These are phyloP conservation scores for Lepilemur septentrionalis DNA, from an alignment of 2,797 vertebrate species.

Conservation along the genomic window DNA sequence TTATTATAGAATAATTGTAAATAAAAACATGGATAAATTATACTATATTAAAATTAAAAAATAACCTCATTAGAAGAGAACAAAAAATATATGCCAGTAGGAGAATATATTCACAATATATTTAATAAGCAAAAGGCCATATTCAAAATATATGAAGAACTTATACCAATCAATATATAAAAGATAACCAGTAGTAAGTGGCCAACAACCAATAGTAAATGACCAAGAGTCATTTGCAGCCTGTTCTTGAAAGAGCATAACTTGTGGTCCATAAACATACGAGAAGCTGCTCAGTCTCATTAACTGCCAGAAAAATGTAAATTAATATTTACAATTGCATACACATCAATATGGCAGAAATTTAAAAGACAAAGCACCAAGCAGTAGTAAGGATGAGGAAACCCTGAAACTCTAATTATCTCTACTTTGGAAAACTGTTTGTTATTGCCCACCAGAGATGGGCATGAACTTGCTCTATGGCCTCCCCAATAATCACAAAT, in stretches of 20 bases:
- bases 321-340: neutral
- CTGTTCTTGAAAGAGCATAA: neutral
- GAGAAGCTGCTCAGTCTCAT: neutral
- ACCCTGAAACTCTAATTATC: neutral
- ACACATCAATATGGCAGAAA: neutral
- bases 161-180: neutral
- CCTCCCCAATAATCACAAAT: neutral
- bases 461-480: neutral
- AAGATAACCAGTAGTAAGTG: neutral
- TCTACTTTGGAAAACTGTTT: neutral
- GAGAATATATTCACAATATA: neutral
- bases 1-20: neutral
- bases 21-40: neutral
- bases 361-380: neutral
- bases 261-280: neutral
- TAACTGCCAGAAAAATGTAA: conserved; percentile 12
- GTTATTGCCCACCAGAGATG: neutral
- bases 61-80: neutral
- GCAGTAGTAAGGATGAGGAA: neutral
- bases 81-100: neutral
- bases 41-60: neutral
- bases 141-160: neutral
- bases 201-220: neutral
- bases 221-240: neutral
- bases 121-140: neutral